Conservation (phyloP, 2,888 invertebrate species). For the Orchesella flavescens region DNA sequence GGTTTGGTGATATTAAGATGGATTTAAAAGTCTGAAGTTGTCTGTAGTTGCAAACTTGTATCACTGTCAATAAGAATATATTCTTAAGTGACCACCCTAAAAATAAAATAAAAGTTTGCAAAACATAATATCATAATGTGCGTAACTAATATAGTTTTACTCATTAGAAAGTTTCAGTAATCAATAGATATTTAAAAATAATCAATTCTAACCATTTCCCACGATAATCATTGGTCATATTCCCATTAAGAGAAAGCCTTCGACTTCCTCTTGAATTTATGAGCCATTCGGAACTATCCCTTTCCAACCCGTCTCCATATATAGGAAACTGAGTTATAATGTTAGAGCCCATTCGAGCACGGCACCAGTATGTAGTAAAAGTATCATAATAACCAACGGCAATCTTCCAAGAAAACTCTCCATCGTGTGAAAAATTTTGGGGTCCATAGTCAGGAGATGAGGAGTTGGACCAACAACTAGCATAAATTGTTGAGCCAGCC, state of each 20-base stretch:
- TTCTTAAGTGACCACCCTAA: too few relatives aligned
- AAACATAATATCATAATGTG: too few relatives aligned
- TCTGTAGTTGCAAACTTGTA: too few relatives aligned
- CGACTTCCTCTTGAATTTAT: conserved; percentile 16
- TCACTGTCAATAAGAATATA: too few relatives aligned
- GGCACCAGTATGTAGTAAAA: neutral
- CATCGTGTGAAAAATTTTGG: neutral
- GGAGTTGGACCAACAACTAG: conserved; percentile 9
- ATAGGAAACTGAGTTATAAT: conserved; percentile 1
- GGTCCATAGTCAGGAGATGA: neutral
- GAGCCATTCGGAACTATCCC: conserved; percentile 23
- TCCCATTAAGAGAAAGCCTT: conserved; percentile 7
- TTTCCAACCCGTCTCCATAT: neutral
- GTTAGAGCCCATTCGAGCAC: conserved; percentile 11
- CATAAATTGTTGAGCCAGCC: conserved; percentile 7
- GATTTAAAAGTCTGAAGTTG: too few relatives aligned
- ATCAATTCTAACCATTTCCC: conserved; percentile 3
- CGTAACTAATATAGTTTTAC: too few relatives aligned
- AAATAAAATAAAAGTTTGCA: too few relatives aligned
- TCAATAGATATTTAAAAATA: too few relatives aligned
- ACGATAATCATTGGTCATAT: neutral
- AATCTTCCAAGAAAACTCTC: neutral
- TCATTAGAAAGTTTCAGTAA: too few relatives aligned
- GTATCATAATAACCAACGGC: neutral
- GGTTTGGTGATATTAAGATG: too few relatives aligned